Base-by-base conservation (phyloP, 1,140 invertebrate species). In the Plodia interpunctella region DNA sequence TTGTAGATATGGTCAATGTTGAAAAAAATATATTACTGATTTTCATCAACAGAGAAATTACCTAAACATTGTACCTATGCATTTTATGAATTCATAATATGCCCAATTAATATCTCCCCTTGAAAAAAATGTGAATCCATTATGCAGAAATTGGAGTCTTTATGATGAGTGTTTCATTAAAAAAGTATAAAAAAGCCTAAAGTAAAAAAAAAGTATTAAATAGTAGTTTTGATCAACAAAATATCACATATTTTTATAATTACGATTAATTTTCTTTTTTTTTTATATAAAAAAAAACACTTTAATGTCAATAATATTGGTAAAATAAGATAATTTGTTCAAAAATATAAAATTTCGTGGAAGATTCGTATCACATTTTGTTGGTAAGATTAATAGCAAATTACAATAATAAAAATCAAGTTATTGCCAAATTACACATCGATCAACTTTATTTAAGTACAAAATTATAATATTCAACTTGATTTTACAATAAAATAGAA, bases 311-410 rank as follows among this genome's bases (percentile, higher is more conserved):
- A 44, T 44, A 44, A 17, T 44, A 44, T 3, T 32, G 4, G 30
- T 32, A 32, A 17, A 17, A 15, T 44, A 44, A 44, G 38, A 15
- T 15, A 44, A 44, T 44, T 44, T 44, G 38, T 44, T 44, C 38
- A 44, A 15, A 44, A 44, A 44, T 44, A 44, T 44, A 15, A 44
- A 44, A 44, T 44, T 44, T 44, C 38, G 38, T 44, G 38, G 38
- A 44, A 44, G 38, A 44, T 44, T 44, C 38, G 6, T 44, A 44
- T 44, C 38, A 44, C 38, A 44, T 44, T n/a, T 44, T 5, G 15
- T 44, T 44, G 38, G 38, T 44, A 44, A 44, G 38, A 44, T 44
- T 44, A 35, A 10, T 35, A 11, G 1, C 1, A 15, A 44, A 15
- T 1, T 3, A 44, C 15, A 11, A 44, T 44, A 44, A 44, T 32